Evolutionary conservation across 2,888 invertebrate species (phyloP), one percentile per base, ranked within the genome.

Genomic region (Polylopha cassiicola): DNA sequence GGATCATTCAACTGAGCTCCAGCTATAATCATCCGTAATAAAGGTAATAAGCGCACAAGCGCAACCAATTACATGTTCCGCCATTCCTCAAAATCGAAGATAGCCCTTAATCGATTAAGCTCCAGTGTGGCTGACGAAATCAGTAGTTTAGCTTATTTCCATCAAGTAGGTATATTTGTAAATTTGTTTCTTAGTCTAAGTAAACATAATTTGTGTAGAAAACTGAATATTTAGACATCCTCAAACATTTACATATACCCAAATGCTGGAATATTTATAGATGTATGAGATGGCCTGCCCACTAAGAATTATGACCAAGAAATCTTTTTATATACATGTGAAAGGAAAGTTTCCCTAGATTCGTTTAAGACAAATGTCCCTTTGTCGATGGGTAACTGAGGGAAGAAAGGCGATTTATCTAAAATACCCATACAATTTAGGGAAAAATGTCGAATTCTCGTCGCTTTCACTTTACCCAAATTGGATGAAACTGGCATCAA

Each of bases 401-500:
- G 68, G 64, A 73, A 73, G 72, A 70, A 71, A 65, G 69, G 64
- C 73, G 69, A 84, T 85, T 80, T 81, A 79, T 82, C 77, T 78
- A 69, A 79, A 81, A 84, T 77, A 80, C 76, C 76, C 75, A 74
- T 77, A 77, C 76, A 78, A 77, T 79, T 77, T 77, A 68, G 69
- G 70, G 61, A 60, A 68, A 71, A 69, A 72, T 56, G 74, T 80
- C 77, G 77, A 82, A 81, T 66, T 77, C 71, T 73, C 69, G 70
- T 69, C 75, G 73, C 66, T 69, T 65, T 72, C 74, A 81, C 79
- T 82, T 79, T 78, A 68, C 70, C 70, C 64, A 77, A 82, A 84
- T 82, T 80, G 80, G 77, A 79, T 74, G 72, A 77, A 75, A 77
- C 70, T 72, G 68, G 72, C 61, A 61, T 36, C 68, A 68, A 80